Conservation (phyloP, 2,888 invertebrate species). For the Choreutis nemorana region DNA sequence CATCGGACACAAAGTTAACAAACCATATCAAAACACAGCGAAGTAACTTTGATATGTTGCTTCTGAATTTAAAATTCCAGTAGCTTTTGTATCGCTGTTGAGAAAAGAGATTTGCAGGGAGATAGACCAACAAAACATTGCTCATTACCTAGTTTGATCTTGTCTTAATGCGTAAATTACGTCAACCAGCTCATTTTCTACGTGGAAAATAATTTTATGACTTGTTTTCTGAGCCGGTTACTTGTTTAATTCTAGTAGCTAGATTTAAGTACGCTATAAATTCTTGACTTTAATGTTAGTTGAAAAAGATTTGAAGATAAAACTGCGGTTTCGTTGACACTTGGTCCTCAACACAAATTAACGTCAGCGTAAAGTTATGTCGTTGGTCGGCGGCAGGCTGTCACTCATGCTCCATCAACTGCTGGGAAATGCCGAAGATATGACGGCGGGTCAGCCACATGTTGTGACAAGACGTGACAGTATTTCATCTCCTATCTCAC, state of each 20-base stretch:
- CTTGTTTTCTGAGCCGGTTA: constrained; percentile 22
- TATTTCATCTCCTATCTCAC: constrained; percentile 55
- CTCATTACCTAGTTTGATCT: constrained; percentile 17
- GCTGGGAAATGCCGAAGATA: constrained; percentile 55
- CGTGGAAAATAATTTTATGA: constrained; percentile 24
- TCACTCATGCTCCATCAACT: constrained; percentile 67
- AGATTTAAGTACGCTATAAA: constrained; percentile 34
- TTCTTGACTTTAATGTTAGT: constrained; percentile 45
- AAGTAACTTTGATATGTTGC: constrained; percentile 42
- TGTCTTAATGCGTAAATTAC: constrained; percentile 22
- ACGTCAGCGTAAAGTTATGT: constrained; percentile 58
- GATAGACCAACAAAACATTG: too few species aligned
- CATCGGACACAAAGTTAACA: constrained; percentile 41
- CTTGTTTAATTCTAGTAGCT: constrained; percentile 50
- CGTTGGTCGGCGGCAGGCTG: constrained; percentile 39
- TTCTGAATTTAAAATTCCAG: too few species aligned
- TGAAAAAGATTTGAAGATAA: constrained; percentile 49
- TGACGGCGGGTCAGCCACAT: constrained; percentile 61
- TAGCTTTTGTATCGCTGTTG: too few species aligned
- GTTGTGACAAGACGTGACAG: constrained; percentile 48
- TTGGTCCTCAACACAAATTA: constrained; percentile 50
- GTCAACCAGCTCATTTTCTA: constrained; percentile 20
- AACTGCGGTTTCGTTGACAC: constrained; percentile 33
- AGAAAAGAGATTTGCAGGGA: too few species aligned
- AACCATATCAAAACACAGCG: constrained; percentile 38